Conservation (phyloP, 2,113 vertebrate species). For the Stomatorhinus ivindoensis region DNA sequence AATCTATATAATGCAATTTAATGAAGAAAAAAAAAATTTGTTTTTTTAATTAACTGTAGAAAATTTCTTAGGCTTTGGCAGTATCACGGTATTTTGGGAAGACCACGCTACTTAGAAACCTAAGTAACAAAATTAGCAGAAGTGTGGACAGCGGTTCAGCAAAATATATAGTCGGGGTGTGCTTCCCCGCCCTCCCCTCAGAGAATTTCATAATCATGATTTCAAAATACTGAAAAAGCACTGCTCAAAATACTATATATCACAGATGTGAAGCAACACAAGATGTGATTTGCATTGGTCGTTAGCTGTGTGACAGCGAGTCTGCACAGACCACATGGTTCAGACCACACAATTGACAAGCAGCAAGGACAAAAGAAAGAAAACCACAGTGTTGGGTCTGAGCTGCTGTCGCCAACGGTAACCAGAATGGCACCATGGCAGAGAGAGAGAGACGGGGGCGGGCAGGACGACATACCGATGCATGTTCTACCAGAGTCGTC, state of each 20-base stretch:
- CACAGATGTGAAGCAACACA: not conserved
- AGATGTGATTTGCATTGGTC: not conserved
- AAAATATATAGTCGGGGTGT: not conserved
- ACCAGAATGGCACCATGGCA: not conserved
- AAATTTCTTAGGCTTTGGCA: not conserved
- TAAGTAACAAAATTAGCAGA: not conserved
- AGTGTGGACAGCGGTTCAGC: not conserved
- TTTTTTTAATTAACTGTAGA: not conserved
- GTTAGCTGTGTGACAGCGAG: not conserved
- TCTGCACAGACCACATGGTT: not conserved
- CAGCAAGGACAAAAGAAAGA: not conserved
- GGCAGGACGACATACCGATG: constrained; percentile 67
- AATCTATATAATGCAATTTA: not conserved
- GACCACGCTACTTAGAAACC: not conserved
- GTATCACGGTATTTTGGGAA: not conserved
- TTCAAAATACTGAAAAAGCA: not conserved
- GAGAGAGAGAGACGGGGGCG: not conserved
- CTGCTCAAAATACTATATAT: not conserved
- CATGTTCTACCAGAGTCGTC: constrained; percentile 84
- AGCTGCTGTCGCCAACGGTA: not conserved
- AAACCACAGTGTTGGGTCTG: not conserved
- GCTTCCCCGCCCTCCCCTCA: not conserved
- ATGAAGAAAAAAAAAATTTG: not conserved
- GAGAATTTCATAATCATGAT: not conserved
- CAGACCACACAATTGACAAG: not conserved